Conservation (phyloP, 2,113 vertebrate genomes). For the Pao palembangensis region DNA sequence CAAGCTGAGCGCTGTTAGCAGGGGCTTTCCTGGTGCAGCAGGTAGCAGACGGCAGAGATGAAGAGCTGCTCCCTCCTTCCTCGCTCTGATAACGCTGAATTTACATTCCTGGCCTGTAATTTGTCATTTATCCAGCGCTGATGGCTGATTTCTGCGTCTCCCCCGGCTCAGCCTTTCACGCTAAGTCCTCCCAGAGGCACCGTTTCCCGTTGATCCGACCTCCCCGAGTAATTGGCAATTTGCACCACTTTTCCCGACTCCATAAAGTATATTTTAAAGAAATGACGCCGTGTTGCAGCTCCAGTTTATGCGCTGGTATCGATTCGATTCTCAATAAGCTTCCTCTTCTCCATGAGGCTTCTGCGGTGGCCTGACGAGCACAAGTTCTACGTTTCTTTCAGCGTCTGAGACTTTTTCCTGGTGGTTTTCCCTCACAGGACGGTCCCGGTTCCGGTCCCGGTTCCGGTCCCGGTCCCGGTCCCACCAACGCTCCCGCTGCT, state of each 20-base stretch:
- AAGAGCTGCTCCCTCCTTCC: no score
- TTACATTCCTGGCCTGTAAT: neutral
- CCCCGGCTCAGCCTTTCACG: neutral
- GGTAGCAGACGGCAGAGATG: no score
- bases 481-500: neutral
- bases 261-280: conserved; percentile 8
- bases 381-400: neutral
- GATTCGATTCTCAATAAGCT: conserved; percentile 6
- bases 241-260: conserved; percentile 13
- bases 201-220: conserved; percentile 21
- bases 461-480: no score
- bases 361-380: conserved; percentile 4
- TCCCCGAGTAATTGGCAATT: conserved; percentile 38
- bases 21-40: no score
- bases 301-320: neutral
- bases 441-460: no score
- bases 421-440: no score
- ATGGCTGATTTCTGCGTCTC: conserved; percentile 6
- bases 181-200: conserved; percentile 26
- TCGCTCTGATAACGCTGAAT: neutral
- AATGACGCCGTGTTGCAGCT: conserved; percentile 1
- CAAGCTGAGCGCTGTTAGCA: no score
- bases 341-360: no score
- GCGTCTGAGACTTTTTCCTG: neutral
- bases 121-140: conserved; percentile 25